Conservation (phyloP, 2,888 invertebrate species). For the Helicoverpa assulta region DNA sequence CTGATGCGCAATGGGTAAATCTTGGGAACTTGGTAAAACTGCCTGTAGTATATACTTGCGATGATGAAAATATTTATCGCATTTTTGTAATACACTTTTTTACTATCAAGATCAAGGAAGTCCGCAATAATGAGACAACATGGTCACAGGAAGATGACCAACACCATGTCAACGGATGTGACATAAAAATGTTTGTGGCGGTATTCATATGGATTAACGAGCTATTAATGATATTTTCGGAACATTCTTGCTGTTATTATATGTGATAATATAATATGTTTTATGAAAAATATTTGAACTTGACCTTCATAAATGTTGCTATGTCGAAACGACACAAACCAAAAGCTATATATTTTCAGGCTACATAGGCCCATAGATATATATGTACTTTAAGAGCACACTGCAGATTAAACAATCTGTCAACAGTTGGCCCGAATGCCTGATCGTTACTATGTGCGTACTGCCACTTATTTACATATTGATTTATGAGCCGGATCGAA, state of each 20-base stretch:
- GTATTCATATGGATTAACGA: slow-evolving; percentile 34
- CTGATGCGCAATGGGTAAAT: too few relatives aligned
- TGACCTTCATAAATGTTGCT: neutral
- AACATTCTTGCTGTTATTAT: neutral
- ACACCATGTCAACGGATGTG: slow-evolving; percentile 25
- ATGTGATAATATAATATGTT: slow-evolving; percentile 15
- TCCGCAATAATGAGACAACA: slow-evolving; percentile 7
- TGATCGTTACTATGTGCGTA: too few relatives aligned
- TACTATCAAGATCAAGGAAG: slow-evolving; percentile 3
- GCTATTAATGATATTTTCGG: slow-evolving; percentile 30
- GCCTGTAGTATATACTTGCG: too few relatives aligned
- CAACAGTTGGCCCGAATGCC: too few relatives aligned
- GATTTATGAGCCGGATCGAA: too few relatives aligned
- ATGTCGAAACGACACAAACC: neutral
- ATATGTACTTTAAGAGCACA: too few relatives aligned
- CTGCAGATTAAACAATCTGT: too few relatives aligned
- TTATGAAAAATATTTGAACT: slow-evolving; percentile 15
- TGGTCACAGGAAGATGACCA: slow-evolving; percentile 10
- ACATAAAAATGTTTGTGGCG: slow-evolving; percentile 31
- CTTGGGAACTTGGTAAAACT: too few relatives aligned
- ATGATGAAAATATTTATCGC: neutral
- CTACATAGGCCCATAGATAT: too few relatives aligned
- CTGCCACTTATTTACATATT: too few relatives aligned
- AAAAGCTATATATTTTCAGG: too few relatives aligned
- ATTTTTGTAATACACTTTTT: neutral